Evolutionary conservation across 2,797 vertebrate species (phyloP).

Genomic region (Clarias pachynema): DNA sequence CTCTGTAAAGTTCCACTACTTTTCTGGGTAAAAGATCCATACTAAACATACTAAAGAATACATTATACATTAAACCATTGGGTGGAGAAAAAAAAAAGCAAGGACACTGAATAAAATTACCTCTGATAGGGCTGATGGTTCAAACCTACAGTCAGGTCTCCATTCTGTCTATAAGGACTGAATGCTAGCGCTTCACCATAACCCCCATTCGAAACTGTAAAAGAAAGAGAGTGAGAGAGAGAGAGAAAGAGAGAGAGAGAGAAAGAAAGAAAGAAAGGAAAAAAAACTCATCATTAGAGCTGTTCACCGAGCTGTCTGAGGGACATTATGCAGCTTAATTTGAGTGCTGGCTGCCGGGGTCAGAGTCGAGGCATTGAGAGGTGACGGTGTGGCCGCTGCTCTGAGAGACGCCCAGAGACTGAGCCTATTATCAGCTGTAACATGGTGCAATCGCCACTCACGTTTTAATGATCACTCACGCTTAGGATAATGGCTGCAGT

Average conservation of each 20-base stretch:
- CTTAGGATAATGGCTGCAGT: conserved; percentile 42
- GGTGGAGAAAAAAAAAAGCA: not conserved
- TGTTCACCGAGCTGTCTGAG: conserved; percentile 37
- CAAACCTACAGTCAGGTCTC: conserved; percentile 72
- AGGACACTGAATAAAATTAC: conserved; percentile 33
- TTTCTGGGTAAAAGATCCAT: not conserved
- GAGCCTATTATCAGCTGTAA: conserved; percentile 53
- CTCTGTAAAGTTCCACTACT: not conserved
- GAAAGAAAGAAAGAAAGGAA: not conserved
- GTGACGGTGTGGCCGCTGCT: conserved; percentile 39
- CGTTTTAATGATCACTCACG: conserved; percentile 52
- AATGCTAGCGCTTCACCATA: conserved; percentile 69
- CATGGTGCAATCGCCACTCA: conserved; percentile 42
- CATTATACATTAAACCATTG: no score
- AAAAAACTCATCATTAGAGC: conserved; percentile 49
- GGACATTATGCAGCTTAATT: conserved; percentile 57
- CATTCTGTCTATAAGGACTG: conserved; percentile 75
- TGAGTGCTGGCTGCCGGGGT: conserved; percentile 48
- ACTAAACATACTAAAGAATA: not conserved
- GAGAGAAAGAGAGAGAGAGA: not conserved
- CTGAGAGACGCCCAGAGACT: conserved; percentile 39
- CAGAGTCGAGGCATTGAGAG: conserved; percentile 33
- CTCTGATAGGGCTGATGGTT: conserved; percentile 61
- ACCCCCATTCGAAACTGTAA: conserved; percentile 70
- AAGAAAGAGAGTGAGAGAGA: not conserved